These are phyloP conservation scores for Meloidogyne exigua DNA, from an alignment of 1,140 invertebrate species.

Conservation along the genomic window DNA sequence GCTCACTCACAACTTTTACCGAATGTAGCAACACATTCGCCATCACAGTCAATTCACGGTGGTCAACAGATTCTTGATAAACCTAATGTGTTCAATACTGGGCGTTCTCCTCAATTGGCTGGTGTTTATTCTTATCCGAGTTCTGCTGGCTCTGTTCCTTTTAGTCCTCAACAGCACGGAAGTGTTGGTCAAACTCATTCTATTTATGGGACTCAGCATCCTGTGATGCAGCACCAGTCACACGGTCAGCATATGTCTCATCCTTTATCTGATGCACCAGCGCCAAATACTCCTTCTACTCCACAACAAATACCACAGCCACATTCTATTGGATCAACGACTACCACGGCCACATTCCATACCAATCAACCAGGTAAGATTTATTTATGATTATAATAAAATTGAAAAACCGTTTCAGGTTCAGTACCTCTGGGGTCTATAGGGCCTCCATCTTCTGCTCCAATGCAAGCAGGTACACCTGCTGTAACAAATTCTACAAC, in stretches of 20 bases:
- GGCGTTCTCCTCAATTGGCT: background rate
- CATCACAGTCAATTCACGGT: background rate
- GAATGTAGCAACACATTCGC: background rate
- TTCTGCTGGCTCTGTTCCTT: background rate
- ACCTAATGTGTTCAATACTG: background rate
- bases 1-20: background rate
- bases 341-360: background rate
- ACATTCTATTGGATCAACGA: background rate
- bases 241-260: background rate
- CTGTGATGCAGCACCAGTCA: background rate
- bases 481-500: background rate
- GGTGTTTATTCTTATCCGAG: background rate
- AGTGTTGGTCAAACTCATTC: background rate
- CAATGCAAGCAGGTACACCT: background rate
- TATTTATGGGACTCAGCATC: background rate
- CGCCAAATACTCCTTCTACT: background rate
- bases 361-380: background rate
- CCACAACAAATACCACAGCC: background rate
- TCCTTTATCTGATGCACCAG: background rate
- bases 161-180: background rate
- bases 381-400: background rate
- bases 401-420: background rate
- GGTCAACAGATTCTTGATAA: background rate
- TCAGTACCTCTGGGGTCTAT: background rate
- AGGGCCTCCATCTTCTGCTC: background rate